phyloP scores from a whole-genome alignment of 2,888 invertebrate genomes.

The Tricholauxania praeusta region DNA sequence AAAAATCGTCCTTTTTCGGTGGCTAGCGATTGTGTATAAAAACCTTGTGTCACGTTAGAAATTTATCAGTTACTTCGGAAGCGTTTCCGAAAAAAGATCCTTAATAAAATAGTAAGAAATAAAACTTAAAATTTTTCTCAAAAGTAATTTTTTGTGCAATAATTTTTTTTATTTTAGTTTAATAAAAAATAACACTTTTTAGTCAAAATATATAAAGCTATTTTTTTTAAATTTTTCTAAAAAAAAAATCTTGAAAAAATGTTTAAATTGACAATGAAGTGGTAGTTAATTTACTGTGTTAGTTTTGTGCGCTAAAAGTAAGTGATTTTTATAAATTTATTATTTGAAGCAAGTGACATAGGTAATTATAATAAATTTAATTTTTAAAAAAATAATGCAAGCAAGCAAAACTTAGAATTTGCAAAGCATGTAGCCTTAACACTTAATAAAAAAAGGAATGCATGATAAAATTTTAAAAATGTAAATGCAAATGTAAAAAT shows the following conservation, averaged over 20 bases:
- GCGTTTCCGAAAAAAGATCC: conserved; percentile 11
- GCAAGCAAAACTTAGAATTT: not conserved
- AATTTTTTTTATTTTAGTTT: not conserved
- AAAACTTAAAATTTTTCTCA: too few relatives aligned
- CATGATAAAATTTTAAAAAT: too few relatives aligned
- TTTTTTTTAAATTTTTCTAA: not conserved
- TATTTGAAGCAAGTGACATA: not conserved
- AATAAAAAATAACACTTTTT: too few relatives aligned
- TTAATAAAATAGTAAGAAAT: too few relatives aligned
- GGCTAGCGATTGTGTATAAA: conserved; percentile 36
- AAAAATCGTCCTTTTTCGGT: not conserved
- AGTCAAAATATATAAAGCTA: not conserved
- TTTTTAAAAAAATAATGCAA: not conserved
- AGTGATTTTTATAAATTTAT: not conserved
- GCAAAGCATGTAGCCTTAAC: not conserved
- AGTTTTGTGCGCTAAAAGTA: not conserved
- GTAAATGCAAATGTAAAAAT: too few relatives aligned
- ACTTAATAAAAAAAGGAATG: not conserved
- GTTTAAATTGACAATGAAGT: not conserved
- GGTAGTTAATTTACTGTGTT: not conserved
- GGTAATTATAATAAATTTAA: not conserved
- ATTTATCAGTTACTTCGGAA: conserved; percentile 39
- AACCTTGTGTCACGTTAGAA: conserved; percentile 34
- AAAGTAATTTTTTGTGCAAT: not conserved
- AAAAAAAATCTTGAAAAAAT: not conserved